Evolutionary conservation across 1,140 invertebrate species (phyloP), one percentile per base, ranked within the genome.

Genomic region (Drosophila orosa): DNA sequence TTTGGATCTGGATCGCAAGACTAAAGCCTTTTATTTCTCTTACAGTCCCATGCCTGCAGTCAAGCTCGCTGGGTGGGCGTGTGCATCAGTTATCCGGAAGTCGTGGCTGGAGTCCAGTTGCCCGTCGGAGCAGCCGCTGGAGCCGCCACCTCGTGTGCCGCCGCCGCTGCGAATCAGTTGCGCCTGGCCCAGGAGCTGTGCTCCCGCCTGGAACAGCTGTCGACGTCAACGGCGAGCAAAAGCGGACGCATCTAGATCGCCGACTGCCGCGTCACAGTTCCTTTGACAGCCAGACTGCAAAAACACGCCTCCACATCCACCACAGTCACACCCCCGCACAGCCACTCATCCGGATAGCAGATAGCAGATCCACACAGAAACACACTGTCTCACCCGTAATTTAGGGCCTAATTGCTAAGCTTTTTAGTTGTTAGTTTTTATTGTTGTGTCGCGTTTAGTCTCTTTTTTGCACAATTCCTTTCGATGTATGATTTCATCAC

Each of bases 1-100:
- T 24, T 39, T 40, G 17, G 5, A 22, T 24, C 0, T 31, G 3
- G 17, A 33, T 60, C 12, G 59, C 58, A 42, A 47, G 31, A 48
- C 45, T 62, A 48, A 65, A 10, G 48, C 22, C 12, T n/a, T 61
- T 22, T 22, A 12, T 63, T 76, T 74, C 17, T 13, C 86, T 94
- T 94, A 40, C 93, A 96, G 95, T 95, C 95, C 17, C 95, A 96
- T 90, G 94, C 95, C 48, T 94, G 94, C 90, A 94, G 95, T 45
- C 95, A 96, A 91, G 95, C 95, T 47, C 94, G 95, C 83, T 96
- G 95, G 96, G 93, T 93, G 63, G 96, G 96, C 15, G 93, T 94
- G 76, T 96, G 95, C 71, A 74, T 91, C 9, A 92, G 84, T 50
- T 92, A 91, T 74, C 91, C 90, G 31, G 91, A 92, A 79, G 93